Conservation (phyloP, 1,140 invertebrate genomes). For the Leptestheria dahalacensis region DNA sequence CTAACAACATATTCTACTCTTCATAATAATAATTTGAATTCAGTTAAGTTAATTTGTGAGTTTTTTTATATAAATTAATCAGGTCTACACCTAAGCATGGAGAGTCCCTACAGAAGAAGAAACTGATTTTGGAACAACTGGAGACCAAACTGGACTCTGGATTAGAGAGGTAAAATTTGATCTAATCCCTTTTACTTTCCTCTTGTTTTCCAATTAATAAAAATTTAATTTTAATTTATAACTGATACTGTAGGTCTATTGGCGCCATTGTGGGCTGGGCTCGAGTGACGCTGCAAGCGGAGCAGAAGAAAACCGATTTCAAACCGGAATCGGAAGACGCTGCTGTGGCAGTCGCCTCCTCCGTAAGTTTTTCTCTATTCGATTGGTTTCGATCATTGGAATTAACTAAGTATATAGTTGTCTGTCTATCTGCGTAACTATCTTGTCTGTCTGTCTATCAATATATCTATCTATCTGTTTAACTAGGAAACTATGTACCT, state of each 20-base stretch:
- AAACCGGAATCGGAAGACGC: constrained; percentile 60
- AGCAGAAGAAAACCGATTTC: constrained; percentile 93
- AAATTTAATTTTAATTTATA: constrained; percentile 1
- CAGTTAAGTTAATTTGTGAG: not conserved
- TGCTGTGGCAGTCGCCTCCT: constrained; percentile 25
- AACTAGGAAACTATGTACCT: no score
- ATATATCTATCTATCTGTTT: no score
- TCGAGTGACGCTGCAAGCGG: constrained; percentile 70
- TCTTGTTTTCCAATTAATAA: not conserved
- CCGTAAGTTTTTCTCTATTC: constrained; percentile 26
- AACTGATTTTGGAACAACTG: constrained; percentile 67
- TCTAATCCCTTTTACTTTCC: not conserved
- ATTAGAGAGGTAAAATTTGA: constrained; percentile 44
- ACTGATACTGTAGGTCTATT: constrained; percentile 48
- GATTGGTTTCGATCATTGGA: not conserved
- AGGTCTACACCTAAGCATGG: constrained; percentile 77
- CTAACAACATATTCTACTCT: no score
- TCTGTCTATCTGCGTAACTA: not conserved
- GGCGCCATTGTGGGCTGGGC: constrained; percentile 82
- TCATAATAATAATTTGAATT: constrained; percentile 15
- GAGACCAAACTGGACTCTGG: constrained; percentile 83
- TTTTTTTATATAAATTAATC: constrained; percentile 19
- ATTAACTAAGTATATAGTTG: not conserved
- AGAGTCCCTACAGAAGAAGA: constrained; percentile 75
- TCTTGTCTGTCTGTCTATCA: no score